Evolutionary conservation across 2,113 vertebrate genomes (phyloP), one percentile per base, ranked within the genome.

Genomic region (Lepus americanus): DNA sequence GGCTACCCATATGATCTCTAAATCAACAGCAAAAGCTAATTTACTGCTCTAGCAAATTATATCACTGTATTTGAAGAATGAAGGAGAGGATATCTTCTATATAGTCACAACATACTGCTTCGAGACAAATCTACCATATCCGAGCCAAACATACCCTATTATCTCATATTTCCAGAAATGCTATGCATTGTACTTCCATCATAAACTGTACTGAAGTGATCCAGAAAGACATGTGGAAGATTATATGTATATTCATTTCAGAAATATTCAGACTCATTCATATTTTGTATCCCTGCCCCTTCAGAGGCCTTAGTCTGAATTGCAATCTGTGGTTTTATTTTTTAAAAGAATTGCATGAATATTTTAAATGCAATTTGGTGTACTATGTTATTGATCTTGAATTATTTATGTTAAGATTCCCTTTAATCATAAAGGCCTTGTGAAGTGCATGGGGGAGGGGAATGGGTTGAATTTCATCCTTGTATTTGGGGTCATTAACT

Each of bases 331-430:
- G 94, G 91, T 95, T 98, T 97, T 96, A 86, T 96, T 96, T 98
- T 97, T 94, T 88, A 63, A 92, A 96, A 94, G 93, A 97, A 95
- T 94, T 94, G 27, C 92, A 97, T 98, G 95, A 98, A 98, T 98
- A 98, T 98, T 98, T 98, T 92, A 98, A 97, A 96, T 96, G 85
- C 94, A 96, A 96, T 67, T 66, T 92, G 95, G 44, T 94, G 55
- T 97, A 86, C 92, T 25, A 0, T 97, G 96, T 97, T 95, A 97
- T 95, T 92, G 96, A 97, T 95, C 74, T 44, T 98, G 87, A 94
- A 98, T 98, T 98, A 98, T 98, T 98, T 98, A 98, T 98, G 95
- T 95, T 97, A 97, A 98, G 88, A 88, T 92, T 96, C 82, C 85
- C 61, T 97, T 98, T 97, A 97, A 96, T 97, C 98, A 96, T 77